phyloP scores from a whole-genome alignment of 2,797 vertebrate genomes.

The Gallinago stenura region DNA sequence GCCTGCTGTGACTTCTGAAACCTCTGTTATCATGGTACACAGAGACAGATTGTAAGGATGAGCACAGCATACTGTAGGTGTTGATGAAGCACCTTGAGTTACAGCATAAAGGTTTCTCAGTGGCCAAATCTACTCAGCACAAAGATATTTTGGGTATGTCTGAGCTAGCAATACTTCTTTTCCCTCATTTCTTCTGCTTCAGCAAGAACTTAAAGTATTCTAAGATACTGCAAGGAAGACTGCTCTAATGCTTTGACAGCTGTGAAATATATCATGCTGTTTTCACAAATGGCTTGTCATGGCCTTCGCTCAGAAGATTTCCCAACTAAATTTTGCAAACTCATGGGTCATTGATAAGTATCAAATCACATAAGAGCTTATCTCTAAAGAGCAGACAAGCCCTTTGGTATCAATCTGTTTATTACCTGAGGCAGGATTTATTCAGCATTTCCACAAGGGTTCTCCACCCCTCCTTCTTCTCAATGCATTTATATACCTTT shows the following conservation, averaged over 20 bases:
- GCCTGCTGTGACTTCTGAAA: neutral
- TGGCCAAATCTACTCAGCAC: neutral
- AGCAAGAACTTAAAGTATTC: neutral
- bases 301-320: neutral
- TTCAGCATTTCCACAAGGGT: neutral
- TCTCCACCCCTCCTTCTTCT: neutral
- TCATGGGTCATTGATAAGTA: neutral
- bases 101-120: neutral
- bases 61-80: neutral
- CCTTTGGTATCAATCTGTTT: neutral
- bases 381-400: neutral
- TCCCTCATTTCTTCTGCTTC: neutral
- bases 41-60: neutral
- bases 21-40: neutral
- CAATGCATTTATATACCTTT: neutral
- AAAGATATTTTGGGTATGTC: neutral
- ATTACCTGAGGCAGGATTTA: constrained; percentile 13
- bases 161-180: neutral
- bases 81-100: neutral
- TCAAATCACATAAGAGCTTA: neutral
- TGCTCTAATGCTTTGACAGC: neutral
- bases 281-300: neutral
- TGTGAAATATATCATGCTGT: neutral
- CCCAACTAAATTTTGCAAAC: neutral
- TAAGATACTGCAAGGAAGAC: neutral